These are phyloP conservation scores for Enteromius afrohamiltoni DNA, from an alignment of 2,797 vertebrate genomes.

Conservation along the genomic window DNA sequence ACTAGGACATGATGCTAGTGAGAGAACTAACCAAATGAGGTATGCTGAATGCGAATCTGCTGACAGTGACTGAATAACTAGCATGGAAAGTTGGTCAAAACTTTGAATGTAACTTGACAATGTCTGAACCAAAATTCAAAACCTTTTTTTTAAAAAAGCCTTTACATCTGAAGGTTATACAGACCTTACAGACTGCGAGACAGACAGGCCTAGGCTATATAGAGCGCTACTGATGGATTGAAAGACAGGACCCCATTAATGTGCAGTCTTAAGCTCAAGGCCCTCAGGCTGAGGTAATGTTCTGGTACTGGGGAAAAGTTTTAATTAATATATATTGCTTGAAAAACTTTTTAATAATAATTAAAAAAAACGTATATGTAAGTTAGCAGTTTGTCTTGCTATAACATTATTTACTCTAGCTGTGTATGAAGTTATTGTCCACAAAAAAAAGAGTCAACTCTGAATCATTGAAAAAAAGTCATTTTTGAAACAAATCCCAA, in stretches of 20 bases:
- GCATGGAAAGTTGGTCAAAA: neutral
- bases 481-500: too few species aligned
- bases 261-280: neutral
- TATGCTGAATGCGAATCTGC: neutral
- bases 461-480: too few species aligned
- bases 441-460: too few species aligned
- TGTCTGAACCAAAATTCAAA: neutral
- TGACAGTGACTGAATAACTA: conserved; percentile 2
- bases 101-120: neutral
- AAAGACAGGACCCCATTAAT: neutral
- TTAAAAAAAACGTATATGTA: neutral
- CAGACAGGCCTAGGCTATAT: neutral
- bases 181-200: neutral
- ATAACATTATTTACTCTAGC: too few species aligned
- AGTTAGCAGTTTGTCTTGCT: neutral
- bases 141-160: neutral
- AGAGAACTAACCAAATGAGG: neutral
- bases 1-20: neutral
- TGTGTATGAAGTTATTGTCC: too few species aligned
- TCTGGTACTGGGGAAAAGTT: neutral
- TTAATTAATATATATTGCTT: neutral
- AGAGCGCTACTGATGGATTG: neutral
- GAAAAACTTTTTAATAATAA: neutral
- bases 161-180: neutral
- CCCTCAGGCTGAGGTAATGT: neutral